Evolutionary conservation across 2,888 invertebrate species (phyloP), one percentile per base, ranked within the genome.

Genomic region (Rutpela maculata): DNA sequence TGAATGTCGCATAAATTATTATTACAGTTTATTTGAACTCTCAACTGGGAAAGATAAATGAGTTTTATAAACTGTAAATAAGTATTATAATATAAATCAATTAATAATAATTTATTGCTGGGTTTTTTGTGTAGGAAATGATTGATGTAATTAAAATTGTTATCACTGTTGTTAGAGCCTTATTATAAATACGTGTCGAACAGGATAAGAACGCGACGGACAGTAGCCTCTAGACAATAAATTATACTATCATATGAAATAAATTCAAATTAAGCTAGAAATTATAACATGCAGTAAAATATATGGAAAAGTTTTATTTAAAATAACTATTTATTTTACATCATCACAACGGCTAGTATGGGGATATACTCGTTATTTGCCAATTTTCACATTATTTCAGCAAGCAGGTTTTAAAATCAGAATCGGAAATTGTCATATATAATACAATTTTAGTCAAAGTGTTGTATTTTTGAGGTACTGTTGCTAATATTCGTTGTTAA

Each of bases 41-140:
- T 76, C 74, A 74, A 70, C 63, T 70, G 17, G 69, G 70, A 38
- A 17, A 74, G 69, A 74, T 66, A 74, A 62, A 75, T 65, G 50
- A 50, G 70, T 66, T 55, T 35, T 65, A 15, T 69, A 59, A 70
- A 70, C 66, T 65, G 26, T 75, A 71, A 15, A 50, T 50, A 70
- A 56, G 56, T 70, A 69, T 69, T 17, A 56, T 12, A 15, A 57
- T 65, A 50, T 70, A 57, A 75, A 69, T 68, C 38, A 71, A 55
- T 38, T 18, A 22, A 55, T 55, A 62, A 18, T 63, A 70, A 76
- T 76, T 76, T 76, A 76, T 72, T 15, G 3, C n/a, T 6, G 50
- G n/a, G 50, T 50, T n/a, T 50, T 50, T 50, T 11, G n/a, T 5
- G n/a, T 50, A 50, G 50, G 43, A 43, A 50, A 50, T n/a, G 50